These are phyloP conservation scores for Pachyrhynchus sulphureomaculatus DNA, from an alignment of 1,140 invertebrate genomes.

Conservation along the genomic window DNA sequence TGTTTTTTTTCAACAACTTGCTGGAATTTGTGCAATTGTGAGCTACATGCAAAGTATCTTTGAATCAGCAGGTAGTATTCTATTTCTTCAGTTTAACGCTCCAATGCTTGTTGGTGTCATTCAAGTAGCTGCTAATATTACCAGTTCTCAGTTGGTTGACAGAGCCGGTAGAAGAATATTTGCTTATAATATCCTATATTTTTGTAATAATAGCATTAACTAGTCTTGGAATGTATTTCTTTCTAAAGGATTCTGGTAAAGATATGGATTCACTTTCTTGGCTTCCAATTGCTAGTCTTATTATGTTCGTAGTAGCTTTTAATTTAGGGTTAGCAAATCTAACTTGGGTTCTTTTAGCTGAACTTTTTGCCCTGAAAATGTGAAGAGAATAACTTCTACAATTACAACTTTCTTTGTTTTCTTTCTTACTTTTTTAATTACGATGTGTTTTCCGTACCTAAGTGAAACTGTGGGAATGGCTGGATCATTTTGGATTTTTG, in stretches of 20 bases:
- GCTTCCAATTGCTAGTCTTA: slow-evolving; percentile 35
- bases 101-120: slow-evolving; percentile 15
- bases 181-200: slow-evolving; percentile 17
- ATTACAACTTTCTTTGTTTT: slow-evolving; percentile 75
- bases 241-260: slow-evolving; percentile 4
- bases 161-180: slow-evolving; percentile 49
- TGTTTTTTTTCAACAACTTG: slow-evolving; percentile 73
- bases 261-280: slow-evolving; percentile 30
- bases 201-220: slow-evolving; percentile 5
- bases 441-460: slow-evolving; percentile 68
- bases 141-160: slow-evolving; percentile 23
- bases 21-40: slow-evolving; percentile 78
- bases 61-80: slow-evolving; percentile 56
- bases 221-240: slow-evolving; percentile 24
- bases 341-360: slow-evolving; percentile 79
- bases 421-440: slow-evolving; percentile 74
- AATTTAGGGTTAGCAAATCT: slow-evolving; percentile 71
- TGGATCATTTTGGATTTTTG: slow-evolving; percentile 77
- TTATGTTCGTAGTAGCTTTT: slow-evolving; percentile 36
- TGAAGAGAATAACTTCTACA: slow-evolving; percentile 71
- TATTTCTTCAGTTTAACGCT: slow-evolving; percentile 50
- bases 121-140: slow-evolving; percentile 7
- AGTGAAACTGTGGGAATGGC: slow-evolving; percentile 62
- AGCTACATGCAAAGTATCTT: slow-evolving; percentile 78
- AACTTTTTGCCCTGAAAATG: slow-evolving; percentile 75